Evolutionary conservation across 2,888 invertebrate species (phyloP), one percentile per base, ranked within the genome.

Genomic region (Eupithecia vulgata): DNA sequence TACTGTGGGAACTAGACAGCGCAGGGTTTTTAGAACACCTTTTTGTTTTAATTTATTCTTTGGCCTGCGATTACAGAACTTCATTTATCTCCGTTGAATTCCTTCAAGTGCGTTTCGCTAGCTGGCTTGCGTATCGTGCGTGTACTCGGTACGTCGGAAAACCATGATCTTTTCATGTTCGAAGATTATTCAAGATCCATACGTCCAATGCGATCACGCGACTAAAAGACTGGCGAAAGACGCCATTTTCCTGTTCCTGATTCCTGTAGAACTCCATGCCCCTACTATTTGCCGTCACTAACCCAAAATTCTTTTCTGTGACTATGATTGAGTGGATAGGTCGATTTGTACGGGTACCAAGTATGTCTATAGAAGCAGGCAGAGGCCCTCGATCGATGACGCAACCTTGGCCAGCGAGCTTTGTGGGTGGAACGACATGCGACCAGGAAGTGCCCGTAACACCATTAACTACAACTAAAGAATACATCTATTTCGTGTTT

Each of bases 321-420:
- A 10, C 13, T 35, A 35, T 34, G 21, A 52, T n/a, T 48, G 35
- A 62, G 35, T 62, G 35, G 62, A 34, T 64, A 61, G 34, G 34
- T 61, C 7, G 34, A 15, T 61, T 61, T 4, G 34, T 35, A 35
- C n/a, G n/a, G 17, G 48, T 48, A 52, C 21, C 2, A 12, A 4
- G 37, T 64, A 45, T 66, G 66, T 64, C 74, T 67, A 74, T 72
- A 61, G 67, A 66, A 74, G n/a, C 40, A 65, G 40, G 65, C 37
- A 12, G 78, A 70, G 83, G 83, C 83, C 85, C 83, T 83, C 83
- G 80, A 88, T 89, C 88, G 87, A 90, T 88, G 88, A 83, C 84
- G 87, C 83, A 88, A 87, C 88, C 89, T 90, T 88, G 88, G 82
- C 76, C 78, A 78, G 73, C 48, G 73, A 78, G 78, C 74, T 81